These are phyloP conservation scores for Elgonia sp. DNA, from an alignment of 2,888 invertebrate genomes.

Conservation along the genomic window DNA sequence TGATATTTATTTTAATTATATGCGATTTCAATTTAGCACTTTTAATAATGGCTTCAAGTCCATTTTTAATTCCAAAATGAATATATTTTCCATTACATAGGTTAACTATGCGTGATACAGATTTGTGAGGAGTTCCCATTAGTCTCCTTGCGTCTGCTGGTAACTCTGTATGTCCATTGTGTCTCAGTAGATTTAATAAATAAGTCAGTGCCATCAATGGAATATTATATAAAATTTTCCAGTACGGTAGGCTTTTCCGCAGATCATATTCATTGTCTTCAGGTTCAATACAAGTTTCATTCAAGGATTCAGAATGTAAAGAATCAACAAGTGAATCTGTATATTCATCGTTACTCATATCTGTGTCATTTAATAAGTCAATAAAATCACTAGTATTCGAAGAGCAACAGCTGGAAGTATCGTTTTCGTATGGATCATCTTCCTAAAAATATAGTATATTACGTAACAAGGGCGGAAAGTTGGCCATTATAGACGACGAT, in stretches of 20 bases:
- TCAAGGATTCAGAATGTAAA: neutral
- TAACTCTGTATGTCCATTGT: neutral
- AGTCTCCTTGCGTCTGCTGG: neutral
- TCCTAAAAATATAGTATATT: too few species aligned
- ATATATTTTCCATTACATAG: conserved; percentile 1
- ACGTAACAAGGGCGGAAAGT: too few species aligned
- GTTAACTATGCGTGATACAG: neutral
- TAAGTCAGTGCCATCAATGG: neutral
- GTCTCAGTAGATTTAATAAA: conserved; percentile 6
- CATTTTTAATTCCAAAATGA: conserved; percentile 13
- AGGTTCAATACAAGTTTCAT: neutral
- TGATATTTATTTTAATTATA: neutral
- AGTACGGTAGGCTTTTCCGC: neutral
- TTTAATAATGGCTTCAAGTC: neutral
- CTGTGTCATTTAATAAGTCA: too few species aligned
- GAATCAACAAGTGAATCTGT: too few species aligned
- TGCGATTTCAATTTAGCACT: neutral
- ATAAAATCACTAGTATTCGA: too few species aligned
- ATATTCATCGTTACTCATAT: too few species aligned
- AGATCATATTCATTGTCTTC: neutral
- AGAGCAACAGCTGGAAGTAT: too few species aligned
- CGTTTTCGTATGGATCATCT: too few species aligned
- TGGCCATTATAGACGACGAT: too few species aligned
- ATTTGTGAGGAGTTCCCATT: neutral
- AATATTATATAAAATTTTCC: conserved; percentile 21